A percentile compares a stretch with the other conserved stretches of the same genome.
These are phyloP conservation scores for Microctenopoma steveboyesi DNA, from an alignment of 2,797 vertebrate species.

Conservation along the genomic window DNA sequence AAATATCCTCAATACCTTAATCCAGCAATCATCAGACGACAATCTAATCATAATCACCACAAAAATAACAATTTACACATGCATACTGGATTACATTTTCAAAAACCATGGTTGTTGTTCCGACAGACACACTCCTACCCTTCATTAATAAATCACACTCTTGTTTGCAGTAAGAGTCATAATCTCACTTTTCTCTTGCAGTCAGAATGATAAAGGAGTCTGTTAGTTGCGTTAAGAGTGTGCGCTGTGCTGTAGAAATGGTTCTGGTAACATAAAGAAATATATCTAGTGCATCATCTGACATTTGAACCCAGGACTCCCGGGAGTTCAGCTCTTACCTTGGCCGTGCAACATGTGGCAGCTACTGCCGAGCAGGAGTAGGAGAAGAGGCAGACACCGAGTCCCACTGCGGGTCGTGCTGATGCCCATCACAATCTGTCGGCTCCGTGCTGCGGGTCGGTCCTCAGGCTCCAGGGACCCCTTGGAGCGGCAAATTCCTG, in stretches of 20 bases:
- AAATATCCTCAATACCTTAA: conserved; percentile 64
- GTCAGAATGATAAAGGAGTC: conserved; percentile 28
- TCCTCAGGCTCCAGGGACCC: conserved; percentile 33
- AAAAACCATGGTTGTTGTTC: conserved; percentile 9
- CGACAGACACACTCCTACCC: conserved; percentile 7
- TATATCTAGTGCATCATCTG: background rate
- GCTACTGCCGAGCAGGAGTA: conserved; percentile 68
- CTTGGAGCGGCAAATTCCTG: conserved; percentile 33
- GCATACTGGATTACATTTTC: conserved; percentile 15
- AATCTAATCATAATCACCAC: conserved; percentile 42
- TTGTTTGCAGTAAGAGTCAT: conserved; percentile 39
- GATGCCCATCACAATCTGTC: conserved; percentile 36
- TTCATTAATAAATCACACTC: conserved; percentile 51
- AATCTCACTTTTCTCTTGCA: conserved; percentile 23
- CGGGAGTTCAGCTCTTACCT: conserved; percentile 67
- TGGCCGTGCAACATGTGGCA: conserved; percentile 83
- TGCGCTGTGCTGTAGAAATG: background rate
- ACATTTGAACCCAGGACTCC: conserved; percentile 20
- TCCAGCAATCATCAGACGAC: conserved; percentile 49
- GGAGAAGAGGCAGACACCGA: conserved; percentile 51
- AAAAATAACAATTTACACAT: conserved; percentile 47
- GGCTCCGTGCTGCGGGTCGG: conserved; percentile 26
- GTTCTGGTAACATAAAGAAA: background rate
- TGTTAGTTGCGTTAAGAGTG: conserved; percentile 12
- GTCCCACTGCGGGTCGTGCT: conserved; percentile 38